A percentile compares a stretch with the other conserved stretches of the same genome.
phyloP scores from a whole-genome alignment of 1,140 invertebrate species.

The Cheumatopsyche charites region DNA sequence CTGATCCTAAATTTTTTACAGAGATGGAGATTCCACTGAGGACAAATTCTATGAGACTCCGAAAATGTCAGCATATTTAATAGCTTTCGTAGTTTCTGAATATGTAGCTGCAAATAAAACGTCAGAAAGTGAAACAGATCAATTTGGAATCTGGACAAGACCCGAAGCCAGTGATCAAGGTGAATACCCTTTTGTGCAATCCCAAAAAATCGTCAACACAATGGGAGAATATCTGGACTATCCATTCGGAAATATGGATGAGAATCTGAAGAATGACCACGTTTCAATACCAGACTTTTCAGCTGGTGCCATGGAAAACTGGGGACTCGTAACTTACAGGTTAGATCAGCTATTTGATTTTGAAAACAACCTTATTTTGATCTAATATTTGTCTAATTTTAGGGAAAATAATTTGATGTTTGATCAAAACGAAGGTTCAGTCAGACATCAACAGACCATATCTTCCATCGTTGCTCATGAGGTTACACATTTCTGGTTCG shows the following conservation, averaged over 20 bases:
- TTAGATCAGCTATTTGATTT: constrained; percentile 48
- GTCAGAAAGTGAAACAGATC: constrained; percentile 50
- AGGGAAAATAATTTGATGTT: constrained; percentile 68
- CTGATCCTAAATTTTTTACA: not conserved
- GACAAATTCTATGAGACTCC: constrained; percentile 2
- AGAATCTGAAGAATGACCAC: constrained; percentile 29
- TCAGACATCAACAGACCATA: constrained; percentile 60
- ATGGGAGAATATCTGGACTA: not conserved
- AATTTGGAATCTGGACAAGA: constrained; percentile 50
- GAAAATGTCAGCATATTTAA: constrained; percentile 80
- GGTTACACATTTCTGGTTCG: constrained; percentile 72
- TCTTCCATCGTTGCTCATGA: constrained; percentile 68
- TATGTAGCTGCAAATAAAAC: constrained; percentile 57
- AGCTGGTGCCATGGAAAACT: constrained; percentile 88
- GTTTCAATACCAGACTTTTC: constrained; percentile 28
- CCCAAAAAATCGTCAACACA: constrained; percentile 4
- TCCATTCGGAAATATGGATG: constrained; percentile 53
- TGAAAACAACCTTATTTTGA: too few species aligned
- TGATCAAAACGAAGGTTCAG: constrained; percentile 57
- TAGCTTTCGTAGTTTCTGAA: constrained; percentile 80
- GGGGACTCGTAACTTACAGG: constrained; percentile 88
- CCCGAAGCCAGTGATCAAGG: constrained; percentile 11
- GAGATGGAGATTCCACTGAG: not conserved
- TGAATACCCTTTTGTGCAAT: constrained; percentile 4
- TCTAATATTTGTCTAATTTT: too few species aligned